phyloP scores from a whole-genome alignment of 2,797 vertebrate species.

The Botia kubotai region DNA sequence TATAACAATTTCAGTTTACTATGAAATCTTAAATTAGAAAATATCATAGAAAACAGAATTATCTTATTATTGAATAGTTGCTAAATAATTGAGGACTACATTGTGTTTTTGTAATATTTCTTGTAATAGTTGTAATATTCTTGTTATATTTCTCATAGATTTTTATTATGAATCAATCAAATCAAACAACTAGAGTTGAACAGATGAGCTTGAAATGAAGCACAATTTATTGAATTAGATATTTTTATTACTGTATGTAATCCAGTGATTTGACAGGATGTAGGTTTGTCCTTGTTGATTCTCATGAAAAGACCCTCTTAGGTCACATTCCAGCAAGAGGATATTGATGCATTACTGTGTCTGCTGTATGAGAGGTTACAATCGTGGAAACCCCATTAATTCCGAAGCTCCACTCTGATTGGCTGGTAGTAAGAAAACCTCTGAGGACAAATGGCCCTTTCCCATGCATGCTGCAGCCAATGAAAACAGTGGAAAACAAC shows the following conservation, averaged over 20 bases:
- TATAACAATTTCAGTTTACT: too few relatives aligned
- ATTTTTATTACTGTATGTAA: conserved; percentile 4
- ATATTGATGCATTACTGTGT: conserved; percentile 32
- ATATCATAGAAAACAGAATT: too few relatives aligned
- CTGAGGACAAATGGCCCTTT: conserved; percentile 79
- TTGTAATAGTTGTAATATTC: too few relatives aligned
- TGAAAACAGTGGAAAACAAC: conserved; percentile 85
- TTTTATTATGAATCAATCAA: too few relatives aligned
- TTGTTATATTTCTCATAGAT: too few relatives aligned
- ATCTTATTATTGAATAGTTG: too few relatives aligned
- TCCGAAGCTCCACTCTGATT: conserved; percentile 65
- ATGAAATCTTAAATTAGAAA: too few relatives aligned
- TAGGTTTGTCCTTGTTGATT: conserved; percentile 56
- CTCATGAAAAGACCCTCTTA: conserved; percentile 70
- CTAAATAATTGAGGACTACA: too few relatives aligned
- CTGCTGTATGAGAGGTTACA: conserved; percentile 51
- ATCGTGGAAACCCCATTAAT: conserved; percentile 50
- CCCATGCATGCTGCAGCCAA: conserved; percentile 83
- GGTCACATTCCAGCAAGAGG: conserved; percentile 66
- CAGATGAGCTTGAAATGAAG: too few relatives aligned
- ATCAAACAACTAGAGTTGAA: too few relatives aligned
- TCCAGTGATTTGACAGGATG: background rate
- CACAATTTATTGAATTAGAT: too few relatives aligned
- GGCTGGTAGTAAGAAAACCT: conserved; percentile 77
- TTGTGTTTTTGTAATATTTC: too few relatives aligned